Base-by-base conservation (phyloP, 2,888 invertebrate genomes). In the Eupithecia exiguata region DNA sequence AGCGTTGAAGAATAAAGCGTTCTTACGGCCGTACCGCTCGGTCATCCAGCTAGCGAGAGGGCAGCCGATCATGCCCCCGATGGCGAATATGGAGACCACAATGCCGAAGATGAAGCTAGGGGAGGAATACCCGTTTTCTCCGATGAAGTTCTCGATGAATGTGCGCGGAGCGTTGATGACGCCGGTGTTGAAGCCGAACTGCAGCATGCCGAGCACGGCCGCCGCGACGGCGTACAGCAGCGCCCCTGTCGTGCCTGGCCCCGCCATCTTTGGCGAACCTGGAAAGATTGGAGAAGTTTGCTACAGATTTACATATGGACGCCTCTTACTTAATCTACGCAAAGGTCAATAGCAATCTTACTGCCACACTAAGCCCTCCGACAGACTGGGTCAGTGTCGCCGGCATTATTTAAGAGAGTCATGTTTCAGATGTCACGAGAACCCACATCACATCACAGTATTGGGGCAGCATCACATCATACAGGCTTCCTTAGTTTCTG, bases 61-160 rank as follows among this genome's bases (percentile, higher is more conserved):
- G 71, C 97, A 97, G 36, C 97, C 97, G 61, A 97, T 91, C 96
- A 97, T 97, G 43, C 97, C 97, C 30, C 97, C 97, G 66, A 97
- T 95, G 68, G 97, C 96, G 87, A 97, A 97, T 80, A 97, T 96
- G 79, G 97, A 95, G 71, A 97, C 97, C 40, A 96, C 96, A 75
- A 97, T 88, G 71, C 96, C 95, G 89, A 95, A 96, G 74, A 96
- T 86, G 58, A 95, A 86, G 74, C 93, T 91, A 43, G 95, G 91
- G 67, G 89, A 86, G 75, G 95, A 92, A 61, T 90, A 86, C 83
- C 95, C 95, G 83, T 95, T 95, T 62, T 95, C 93, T 36, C 86
- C 89, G 87, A 96, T 96, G 89, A 96, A 96, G 80, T 92, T 92
- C 87, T 96, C 95, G 82, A 96, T 96, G 87, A 96, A 95, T 82